A percentile compares a stretch with the other conserved stretches of the same genome.
Evolutionary conservation across 2,797 vertebrate genomes (phyloP).

Genomic region (Cynodonichthys magdalenae): DNA sequence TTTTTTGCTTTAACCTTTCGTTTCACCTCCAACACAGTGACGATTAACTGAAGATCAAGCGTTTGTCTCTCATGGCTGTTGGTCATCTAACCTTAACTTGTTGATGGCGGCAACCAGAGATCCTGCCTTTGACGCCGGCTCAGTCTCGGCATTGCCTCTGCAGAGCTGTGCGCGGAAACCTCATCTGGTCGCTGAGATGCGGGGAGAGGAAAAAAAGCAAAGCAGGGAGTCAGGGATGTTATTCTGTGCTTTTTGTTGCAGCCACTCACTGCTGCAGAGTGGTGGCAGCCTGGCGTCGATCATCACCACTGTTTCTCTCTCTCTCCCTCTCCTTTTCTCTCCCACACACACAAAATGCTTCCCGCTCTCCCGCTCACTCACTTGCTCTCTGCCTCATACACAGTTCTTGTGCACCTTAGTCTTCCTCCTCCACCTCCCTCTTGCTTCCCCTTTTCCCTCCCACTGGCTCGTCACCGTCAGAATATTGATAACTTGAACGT

Average conservation of each 20-base stretch:
- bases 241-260: slow-evolving; percentile 95
- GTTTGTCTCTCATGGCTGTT: slow-evolving; percentile 78
- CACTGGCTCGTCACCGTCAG: slow-evolving; percentile 79
- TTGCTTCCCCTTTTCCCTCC: slow-evolving; percentile 52
- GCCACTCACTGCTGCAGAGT: slow-evolving; percentile 98
- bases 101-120: slow-evolving; percentile 92
- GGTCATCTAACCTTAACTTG: slow-evolving; percentile 92
- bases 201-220: slow-evolving; percentile 84
- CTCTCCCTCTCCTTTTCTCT: slow-evolving; percentile 86
- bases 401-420: slow-evolving; percentile 78
- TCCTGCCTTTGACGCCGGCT: slow-evolving; percentile 84
- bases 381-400: slow-evolving; percentile 84
- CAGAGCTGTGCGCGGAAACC: slow-evolving; percentile 91
- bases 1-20: slow-evolving; percentile 60
- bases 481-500: slow-evolving; percentile 84
- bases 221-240: slow-evolving; percentile 80
- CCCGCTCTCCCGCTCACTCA: slow-evolving; percentile 88
- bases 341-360: slow-evolving; percentile 68
- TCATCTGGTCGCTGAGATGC: slow-evolving; percentile 90
- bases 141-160: slow-evolving; percentile 89
- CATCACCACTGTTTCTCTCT: slow-evolving; percentile 95
- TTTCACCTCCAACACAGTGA: slow-evolving; percentile 76
- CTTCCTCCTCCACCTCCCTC: slow-evolving; percentile 71
- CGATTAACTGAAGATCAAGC: slow-evolving; percentile 87
- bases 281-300: slow-evolving; percentile 98